Percentiles rank a stretch among this genome's conserved stretches.
Conservation (phyloP, 2,113 vertebrate species). For the Sinocyclocheilus anophthalmus region DNA sequence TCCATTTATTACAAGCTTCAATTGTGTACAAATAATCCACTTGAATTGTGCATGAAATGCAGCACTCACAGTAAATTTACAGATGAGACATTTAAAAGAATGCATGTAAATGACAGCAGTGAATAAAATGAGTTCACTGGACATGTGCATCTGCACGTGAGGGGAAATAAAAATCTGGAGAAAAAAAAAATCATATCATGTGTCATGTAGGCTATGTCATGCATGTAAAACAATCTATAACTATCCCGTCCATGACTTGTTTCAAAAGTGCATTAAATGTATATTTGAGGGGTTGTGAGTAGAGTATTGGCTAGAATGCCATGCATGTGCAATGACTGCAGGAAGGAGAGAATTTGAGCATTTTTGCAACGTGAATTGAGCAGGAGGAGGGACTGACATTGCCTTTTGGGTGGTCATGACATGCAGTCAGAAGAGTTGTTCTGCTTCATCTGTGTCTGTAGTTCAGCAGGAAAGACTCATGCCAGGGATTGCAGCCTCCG, state of each 20-base stretch:
- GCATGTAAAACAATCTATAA: not conserved
- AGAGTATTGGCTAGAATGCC: slow-evolving; percentile 4
- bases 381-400: slow-evolving; percentile 38
- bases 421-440: slow-evolving; percentile 24
- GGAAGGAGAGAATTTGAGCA: not conserved
- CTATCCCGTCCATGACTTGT: not conserved
- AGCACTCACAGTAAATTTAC: not conserved
- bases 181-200: slow-evolving; percentile 5
- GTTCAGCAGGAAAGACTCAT: slow-evolving; percentile 7
- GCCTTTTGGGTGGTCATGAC: slow-evolving; percentile 46
- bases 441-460: slow-evolving; percentile 3
- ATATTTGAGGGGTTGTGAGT: not conserved
- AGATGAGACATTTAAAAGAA: not conserved
- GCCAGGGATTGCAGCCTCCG: not conserved
- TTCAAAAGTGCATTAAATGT: not conserved
- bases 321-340: slow-evolving; percentile 49
- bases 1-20: not conserved
- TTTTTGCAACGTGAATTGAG: slow-evolving; percentile 22
- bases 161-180: not conserved
- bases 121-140: not conserved
- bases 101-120: not conserved
- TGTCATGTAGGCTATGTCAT: not conserved
- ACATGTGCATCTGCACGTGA: slow-evolving; percentile 39
- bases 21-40: not conserved
- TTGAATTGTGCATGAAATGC: not conserved